Percentiles rank a stretch among this genome's conserved stretches.
phyloP scores from a whole-genome alignment of 1,140 invertebrate genomes.

The Bradynema listronoti region DNA sequence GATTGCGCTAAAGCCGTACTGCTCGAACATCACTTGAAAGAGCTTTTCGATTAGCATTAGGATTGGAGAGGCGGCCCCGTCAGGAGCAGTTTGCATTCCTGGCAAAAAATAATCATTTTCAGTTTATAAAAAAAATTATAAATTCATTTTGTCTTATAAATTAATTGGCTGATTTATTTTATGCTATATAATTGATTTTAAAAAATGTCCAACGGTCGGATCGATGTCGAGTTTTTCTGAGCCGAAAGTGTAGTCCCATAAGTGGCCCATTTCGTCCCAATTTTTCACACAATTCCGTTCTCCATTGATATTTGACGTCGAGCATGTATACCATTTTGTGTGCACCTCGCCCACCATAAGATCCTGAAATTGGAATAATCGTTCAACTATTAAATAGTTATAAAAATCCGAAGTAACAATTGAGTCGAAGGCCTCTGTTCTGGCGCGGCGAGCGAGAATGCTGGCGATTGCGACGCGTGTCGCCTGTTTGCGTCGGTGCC shows the following conservation, averaged over 20 bases:
- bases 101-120: too few species aligned
- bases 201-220: conserved; percentile 65
- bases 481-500: too few species aligned
- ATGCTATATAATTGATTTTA: background rate
- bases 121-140: too few species aligned
- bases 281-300: conserved; percentile 87
- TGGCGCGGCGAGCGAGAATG: too few species aligned
- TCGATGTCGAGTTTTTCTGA: conserved; percentile 91
- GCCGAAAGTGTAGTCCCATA: conserved; percentile 99
- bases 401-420: too few species aligned
- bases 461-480: too few species aligned
- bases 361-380: too few species aligned
- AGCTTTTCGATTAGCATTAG: conserved; percentile 91
- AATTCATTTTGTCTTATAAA: background rate
- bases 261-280: conserved; percentile 98
- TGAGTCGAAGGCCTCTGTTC: too few species aligned
- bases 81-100: conserved; percentile 85
- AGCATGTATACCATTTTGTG: conserved; percentile 85
- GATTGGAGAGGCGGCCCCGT: conserved; percentile 99
- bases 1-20: conserved; percentile 87
- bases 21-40: conserved; percentile 99
- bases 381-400: too few species aligned
- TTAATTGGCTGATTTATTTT: background rate
- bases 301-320: conserved; percentile 97
- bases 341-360: conserved; percentile 99